phyloP scores from a whole-genome alignment of 2,888 invertebrate species.

The Smittia aterrima region DNA sequence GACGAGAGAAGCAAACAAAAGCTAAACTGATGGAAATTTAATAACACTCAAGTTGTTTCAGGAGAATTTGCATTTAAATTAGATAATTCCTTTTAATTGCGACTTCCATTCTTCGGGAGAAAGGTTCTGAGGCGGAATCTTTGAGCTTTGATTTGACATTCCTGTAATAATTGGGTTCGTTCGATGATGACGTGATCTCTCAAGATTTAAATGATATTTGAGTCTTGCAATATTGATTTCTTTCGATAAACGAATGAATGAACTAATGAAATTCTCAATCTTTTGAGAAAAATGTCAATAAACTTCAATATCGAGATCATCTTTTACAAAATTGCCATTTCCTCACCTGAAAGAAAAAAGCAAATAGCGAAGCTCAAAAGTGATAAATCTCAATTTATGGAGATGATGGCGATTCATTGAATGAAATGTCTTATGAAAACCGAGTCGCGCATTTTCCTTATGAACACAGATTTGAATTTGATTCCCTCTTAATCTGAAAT shows the following conservation, averaged over 20 bases:
- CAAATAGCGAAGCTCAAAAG: background rate
- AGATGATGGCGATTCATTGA: background rate
- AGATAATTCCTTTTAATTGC: conserved; percentile 22
- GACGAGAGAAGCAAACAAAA: conserved; percentile 34
- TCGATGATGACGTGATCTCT: too few species aligned
- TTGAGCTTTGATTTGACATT: too few species aligned
- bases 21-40: conserved; percentile 37
- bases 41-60: conserved; percentile 15
- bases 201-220: too few species aligned
- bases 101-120: background rate
- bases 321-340: background rate
- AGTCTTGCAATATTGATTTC: too few species aligned
- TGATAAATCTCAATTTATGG: background rate
- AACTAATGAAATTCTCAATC: conserved; percentile 35
- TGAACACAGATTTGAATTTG: background rate
- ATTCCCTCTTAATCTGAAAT: conserved; percentile 10
- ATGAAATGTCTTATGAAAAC: background rate
- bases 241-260: background rate
- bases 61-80: conserved; percentile 41
- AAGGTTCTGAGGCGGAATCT: too few species aligned
- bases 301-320: background rate
- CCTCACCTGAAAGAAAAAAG: background rate
- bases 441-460: background rate
- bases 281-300: background rate
- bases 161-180: too few species aligned